Base-by-base conservation (phyloP, 2,888 invertebrate genomes). In the Agrotis puta region DNA sequence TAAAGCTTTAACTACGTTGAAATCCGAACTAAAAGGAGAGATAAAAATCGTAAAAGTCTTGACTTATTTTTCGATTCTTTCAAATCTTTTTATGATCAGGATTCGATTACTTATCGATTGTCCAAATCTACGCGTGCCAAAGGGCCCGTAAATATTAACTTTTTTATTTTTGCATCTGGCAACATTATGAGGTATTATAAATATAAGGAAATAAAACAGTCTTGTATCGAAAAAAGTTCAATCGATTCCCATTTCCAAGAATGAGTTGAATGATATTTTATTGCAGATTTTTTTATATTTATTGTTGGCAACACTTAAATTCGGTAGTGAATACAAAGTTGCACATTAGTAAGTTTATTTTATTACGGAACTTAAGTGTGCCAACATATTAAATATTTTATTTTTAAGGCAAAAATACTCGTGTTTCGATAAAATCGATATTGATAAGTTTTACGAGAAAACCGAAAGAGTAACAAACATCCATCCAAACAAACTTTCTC, bases 201-300 rank as follows among this genome's bases (percentile, higher is more conserved):
- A 74, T 65, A 68, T 53, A 79, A 70, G 64, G 62, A 78, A 65
- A 79, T 56, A 73, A 81, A 64, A 66, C 43, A 27, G 0, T 62
- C 73, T 75, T 71, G 76, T 66, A 63, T 64, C 58, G 56, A 65
- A 68, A 68, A 80, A 59, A 53, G 45, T 53, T 48, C 67, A 68
- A 65, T 78, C 57, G 69, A 77, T 77, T 81, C 74, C 63, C 51
- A 56, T 65, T 79, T 73, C 79, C 73, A 45, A 77, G 79, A 81
- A 79, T 39, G 33, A 56, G 39, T 63, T 57, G 56, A 65, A 74
- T 64, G 39, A 47, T 74, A 68, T 78, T 78, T 74, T 74, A 81
- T 74, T 48, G 53, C 39, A 43, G 59, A 16, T 50, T 48, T 68
- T 70, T 68, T 56, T 70, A 24, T 53, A 73, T 65, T 77, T 76